These are phyloP conservation scores for Anguilla obscura DNA, from an alignment of 2,797 vertebrate genomes.

Conservation along the genomic window DNA sequence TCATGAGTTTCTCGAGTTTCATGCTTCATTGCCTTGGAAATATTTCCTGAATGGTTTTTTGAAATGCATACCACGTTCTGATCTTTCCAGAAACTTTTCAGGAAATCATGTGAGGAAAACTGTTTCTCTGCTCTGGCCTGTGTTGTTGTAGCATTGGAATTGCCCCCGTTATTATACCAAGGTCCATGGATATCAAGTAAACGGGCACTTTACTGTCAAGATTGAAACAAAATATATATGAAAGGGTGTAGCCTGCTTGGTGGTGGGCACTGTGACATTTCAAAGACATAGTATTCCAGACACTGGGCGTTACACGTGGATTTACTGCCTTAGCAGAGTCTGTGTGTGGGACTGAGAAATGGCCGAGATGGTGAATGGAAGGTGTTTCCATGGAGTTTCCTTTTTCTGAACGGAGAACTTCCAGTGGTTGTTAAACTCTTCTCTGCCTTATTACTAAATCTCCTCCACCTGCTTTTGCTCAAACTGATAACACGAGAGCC, in stretches of 20 bases:
- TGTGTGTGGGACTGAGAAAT: constrained; percentile 22
- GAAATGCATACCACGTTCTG: neutral
- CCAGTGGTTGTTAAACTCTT: neutral
- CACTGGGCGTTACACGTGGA: constrained; percentile 10
- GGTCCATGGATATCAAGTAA: constrained; percentile 10
- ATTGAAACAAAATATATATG: neutral
- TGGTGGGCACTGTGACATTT: constrained; percentile 16
- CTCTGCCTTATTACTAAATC: neutral
- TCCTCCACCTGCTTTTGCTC: neutral
- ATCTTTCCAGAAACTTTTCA: neutral
- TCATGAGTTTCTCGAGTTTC: neutral
- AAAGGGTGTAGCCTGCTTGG: neutral
- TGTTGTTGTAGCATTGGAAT: neutral
- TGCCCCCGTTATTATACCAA: constrained; percentile 5
- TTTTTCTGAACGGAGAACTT: neutral
- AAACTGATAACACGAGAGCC: neutral
- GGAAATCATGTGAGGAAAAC: neutral
- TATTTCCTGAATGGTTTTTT: neutral
- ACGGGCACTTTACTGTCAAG: neutral
- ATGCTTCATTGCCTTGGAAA: constrained; percentile 4
- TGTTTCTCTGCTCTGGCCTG: neutral
- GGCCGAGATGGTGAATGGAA: constrained; percentile 20
- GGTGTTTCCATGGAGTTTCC: constrained; percentile 27
- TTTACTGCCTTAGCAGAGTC: constrained; percentile 13
- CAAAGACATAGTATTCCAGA: constrained; percentile 18